phyloP scores from a whole-genome alignment of 2,113 vertebrate species.

The Perognathus longimembris region DNA sequence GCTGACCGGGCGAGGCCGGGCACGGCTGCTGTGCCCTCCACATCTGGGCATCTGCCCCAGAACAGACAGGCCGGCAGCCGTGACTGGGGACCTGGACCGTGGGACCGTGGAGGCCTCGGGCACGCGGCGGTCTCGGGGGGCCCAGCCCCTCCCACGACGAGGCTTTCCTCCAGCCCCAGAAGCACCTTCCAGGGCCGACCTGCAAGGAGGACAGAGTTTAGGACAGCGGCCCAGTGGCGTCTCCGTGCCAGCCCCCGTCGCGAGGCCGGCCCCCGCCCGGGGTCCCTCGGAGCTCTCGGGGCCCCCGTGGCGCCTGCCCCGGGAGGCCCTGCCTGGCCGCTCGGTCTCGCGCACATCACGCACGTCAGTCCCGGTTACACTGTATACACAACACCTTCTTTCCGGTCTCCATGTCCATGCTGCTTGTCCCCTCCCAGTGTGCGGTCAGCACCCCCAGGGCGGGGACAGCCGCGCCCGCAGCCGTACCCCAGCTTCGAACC shows the following conservation, averaged over 20 bases:
- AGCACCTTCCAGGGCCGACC: background rate
- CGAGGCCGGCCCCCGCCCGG: too few species aligned
- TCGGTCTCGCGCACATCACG: too few species aligned
- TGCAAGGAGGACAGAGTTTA: background rate
- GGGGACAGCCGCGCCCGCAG: background rate
- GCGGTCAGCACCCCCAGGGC: accelerated
- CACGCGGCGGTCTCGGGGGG: background rate
- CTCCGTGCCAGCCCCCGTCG: too few species aligned
- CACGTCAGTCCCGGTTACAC: too few species aligned
- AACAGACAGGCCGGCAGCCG: background rate
- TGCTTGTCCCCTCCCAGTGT: background rate
- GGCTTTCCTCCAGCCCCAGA: background rate
- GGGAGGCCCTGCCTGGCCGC: too few species aligned
- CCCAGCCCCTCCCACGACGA: background rate
- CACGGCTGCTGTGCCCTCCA: background rate
- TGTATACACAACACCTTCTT: too few species aligned
- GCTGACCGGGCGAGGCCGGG: background rate
- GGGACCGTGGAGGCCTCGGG: accelerated
- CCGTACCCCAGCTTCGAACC: background rate
- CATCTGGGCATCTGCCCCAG: background rate
- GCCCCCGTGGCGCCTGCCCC: too few species aligned
- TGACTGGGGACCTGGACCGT: too few species aligned
- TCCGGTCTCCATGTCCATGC: background rate
- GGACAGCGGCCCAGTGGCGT: too few species aligned
- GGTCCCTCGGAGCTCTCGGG: too few species aligned